Evolutionary conservation across 2,888 invertebrate species (phyloP).

Genomic region (Resseliella maxima): DNA sequence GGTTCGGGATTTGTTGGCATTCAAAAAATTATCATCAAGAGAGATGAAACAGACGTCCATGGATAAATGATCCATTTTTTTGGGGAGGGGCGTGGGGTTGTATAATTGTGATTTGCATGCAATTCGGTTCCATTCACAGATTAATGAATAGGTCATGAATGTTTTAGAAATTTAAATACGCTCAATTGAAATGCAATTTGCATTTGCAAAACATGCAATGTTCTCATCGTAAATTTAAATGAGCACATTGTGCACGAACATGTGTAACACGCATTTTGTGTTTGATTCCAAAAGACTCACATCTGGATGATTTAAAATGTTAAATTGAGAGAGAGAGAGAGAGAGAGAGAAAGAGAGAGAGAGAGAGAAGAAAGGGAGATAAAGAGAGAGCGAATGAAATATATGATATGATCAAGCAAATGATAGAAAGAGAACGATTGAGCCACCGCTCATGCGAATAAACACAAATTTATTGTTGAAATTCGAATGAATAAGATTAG

Average conservation of each 20-base stretch:
- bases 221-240: conserved; percentile 34
- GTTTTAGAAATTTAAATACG: conserved; percentile 36
- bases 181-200: conserved; percentile 39
- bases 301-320: conserved; percentile 7
- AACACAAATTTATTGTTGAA: neutral
- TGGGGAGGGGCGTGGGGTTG: too few relatives aligned
- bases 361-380: too few relatives aligned
- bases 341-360: too few relatives aligned
- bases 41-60: neutral
- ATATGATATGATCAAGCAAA: too few relatives aligned
- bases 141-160: conserved; percentile 45
- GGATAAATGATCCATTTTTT: conserved; percentile 35
- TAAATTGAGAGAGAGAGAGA: neutral
- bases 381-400: too few relatives aligned
- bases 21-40: neutral
- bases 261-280: neutral
- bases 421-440: neutral
- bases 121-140: conserved; percentile 33
- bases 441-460: neutral
- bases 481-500: conserved; percentile 46
- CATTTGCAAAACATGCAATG: conserved; percentile 4
- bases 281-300: neutral
- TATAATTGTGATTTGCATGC: conserved; percentile 40
- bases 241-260: neutral
- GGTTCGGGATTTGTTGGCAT: neutral